Percentiles rank a stretch among this genome's conserved stretches.
These are phyloP conservation scores for Apamea epomidion DNA, from an alignment of 2,888 invertebrate genomes.

Conservation along the genomic window DNA sequence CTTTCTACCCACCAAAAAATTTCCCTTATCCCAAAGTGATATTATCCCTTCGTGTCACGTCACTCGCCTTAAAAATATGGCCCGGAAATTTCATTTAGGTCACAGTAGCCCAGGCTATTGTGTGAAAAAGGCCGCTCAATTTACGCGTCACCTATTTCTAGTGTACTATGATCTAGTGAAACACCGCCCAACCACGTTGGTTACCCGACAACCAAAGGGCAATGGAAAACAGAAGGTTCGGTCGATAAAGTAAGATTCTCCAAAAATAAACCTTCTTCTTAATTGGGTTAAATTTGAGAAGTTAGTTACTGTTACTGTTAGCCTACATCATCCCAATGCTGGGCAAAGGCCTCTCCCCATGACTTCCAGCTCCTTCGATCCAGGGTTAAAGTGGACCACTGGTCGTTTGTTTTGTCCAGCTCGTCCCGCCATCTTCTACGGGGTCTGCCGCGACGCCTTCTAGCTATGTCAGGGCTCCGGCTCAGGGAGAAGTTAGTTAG, in stretches of 20 bases:
- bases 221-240: conserved; percentile 35
- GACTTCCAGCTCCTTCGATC: no score
- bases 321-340: no score
- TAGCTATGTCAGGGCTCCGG: no score
- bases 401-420: no score
- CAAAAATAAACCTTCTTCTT: neutral
- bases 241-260: neutral
- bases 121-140: conserved; percentile 65
- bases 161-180: conserved; percentile 67
- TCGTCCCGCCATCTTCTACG: no score
- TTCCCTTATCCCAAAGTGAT: conserved; percentile 21
- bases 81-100: conserved; percentile 61
- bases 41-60: conserved; percentile 21
- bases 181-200: conserved; percentile 55
- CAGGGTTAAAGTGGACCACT: no score
- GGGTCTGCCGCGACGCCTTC: no score
- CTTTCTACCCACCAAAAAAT: conserved; percentile 15
- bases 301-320: no score
- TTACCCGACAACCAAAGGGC: neutral
- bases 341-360: no score
- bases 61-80: conserved; percentile 55
- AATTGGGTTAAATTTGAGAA: neutral
- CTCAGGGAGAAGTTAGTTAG: no score
- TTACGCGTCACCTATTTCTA: conserved; percentile 69
- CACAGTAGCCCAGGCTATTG: conserved; percentile 53